phyloP scores from a whole-genome alignment of 2,113 vertebrate species.

The Notarius quadriscutis region DNA sequence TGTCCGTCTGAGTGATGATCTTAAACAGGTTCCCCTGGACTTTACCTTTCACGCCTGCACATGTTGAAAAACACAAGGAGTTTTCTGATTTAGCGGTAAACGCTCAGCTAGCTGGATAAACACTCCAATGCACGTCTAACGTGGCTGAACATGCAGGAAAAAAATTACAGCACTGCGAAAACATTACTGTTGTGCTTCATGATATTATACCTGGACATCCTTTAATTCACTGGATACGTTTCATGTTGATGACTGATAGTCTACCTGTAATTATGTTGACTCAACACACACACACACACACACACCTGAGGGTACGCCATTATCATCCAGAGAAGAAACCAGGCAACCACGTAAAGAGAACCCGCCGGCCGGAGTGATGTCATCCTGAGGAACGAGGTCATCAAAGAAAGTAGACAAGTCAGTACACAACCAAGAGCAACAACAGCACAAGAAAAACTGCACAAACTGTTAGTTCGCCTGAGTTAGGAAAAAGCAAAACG shows the following conservation, averaged over 20 bases:
- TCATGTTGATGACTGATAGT: background rate
- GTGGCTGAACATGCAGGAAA: background rate
- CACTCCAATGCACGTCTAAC: background rate
- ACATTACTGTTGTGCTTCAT: background rate
- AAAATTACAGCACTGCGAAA: background rate
- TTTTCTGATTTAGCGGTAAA: background rate
- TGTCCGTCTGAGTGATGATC: conserved; percentile 90
- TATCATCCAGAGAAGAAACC: conserved; percentile 89
- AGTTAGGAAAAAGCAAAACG: background rate
- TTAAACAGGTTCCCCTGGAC: conserved; percentile 95
- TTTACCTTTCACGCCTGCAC: conserved; percentile 89
- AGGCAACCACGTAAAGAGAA: conserved; percentile 88
- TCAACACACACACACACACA: conserved; percentile 32
- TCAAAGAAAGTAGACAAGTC: conserved; percentile 54
- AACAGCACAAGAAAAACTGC: background rate
- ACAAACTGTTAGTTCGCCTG: background rate
- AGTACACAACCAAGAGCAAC: conserved; percentile 24
- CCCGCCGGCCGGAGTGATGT: conserved; percentile 85
- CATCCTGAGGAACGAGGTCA: conserved; percentile 75
- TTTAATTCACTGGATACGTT: background rate
- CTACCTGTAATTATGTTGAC: conserved; percentile 1
- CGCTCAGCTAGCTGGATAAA: background rate
- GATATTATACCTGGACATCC: background rate
- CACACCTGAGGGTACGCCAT: conserved; percentile 88
- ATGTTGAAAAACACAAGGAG: conserved; percentile 2